Evolutionary conservation across 2,888 invertebrate genomes (phyloP).

Genomic region (Venustoraphidia nigricollis): DNA sequence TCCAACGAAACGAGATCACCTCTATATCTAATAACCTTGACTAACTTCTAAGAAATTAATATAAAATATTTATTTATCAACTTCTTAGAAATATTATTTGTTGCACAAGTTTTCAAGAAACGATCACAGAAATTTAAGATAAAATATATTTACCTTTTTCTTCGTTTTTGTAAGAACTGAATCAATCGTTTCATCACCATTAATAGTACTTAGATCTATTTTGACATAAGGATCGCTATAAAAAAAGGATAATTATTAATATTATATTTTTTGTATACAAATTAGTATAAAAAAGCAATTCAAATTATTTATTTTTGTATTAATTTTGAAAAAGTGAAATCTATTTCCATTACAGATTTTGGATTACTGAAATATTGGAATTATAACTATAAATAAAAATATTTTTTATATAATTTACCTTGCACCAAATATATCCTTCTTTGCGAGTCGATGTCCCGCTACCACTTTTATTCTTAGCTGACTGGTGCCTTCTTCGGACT

Average conservation of each 20-base stretch:
- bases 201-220: conserved; percentile 74
- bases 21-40: too few species aligned
- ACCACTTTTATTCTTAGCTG: conserved; percentile 73
- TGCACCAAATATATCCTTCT: conserved; percentile 98
- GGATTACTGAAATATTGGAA: too few species aligned
- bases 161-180: conserved; percentile 91
- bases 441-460: conserved; percentile 81
- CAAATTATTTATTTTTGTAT: too few species aligned
- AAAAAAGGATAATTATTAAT: conserved; percentile 14
- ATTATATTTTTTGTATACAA: neutral
- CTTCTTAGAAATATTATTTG: too few species aligned
- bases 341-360: too few species aligned
- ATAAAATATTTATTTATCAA: too few species aligned
- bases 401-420: conserved; percentile 40
- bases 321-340: too few species aligned
- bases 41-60: neutral
- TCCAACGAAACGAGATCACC: too few species aligned
- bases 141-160: conserved; percentile 57
- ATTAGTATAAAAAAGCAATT: too few species aligned
- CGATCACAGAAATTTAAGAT: too few species aligned
- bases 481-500: conserved; percentile 68
- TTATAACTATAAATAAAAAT: neutral
- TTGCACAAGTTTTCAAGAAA: too few species aligned
- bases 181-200: conserved; percentile 78
- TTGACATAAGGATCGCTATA: conserved; percentile 92